Evolutionary conservation across 2,113 vertebrate genomes (phyloP).

Genomic region (Xenus cinereus): DNA sequence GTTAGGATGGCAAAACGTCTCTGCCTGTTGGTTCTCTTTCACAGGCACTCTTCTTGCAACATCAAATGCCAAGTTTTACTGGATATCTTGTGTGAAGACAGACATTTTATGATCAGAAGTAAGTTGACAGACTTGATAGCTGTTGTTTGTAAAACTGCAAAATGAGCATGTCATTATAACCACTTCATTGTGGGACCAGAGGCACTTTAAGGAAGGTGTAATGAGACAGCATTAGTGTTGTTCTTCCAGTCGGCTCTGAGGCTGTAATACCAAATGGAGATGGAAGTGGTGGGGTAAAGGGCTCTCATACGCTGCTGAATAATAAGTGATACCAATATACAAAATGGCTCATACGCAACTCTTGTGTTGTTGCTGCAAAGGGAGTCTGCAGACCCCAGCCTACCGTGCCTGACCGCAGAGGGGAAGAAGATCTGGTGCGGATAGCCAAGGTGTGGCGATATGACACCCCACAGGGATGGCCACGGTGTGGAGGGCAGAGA

Average conservation of each 20-base stretch:
- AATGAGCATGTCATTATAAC: neutral
- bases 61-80: neutral
- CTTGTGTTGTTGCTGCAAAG: neutral
- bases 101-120: neutral
- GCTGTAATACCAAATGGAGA: neutral
- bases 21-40: neutral
- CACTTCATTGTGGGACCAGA: rapidly evolving
- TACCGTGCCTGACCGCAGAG: neutral
- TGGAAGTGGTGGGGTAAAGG: neutral
- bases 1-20: neutral
- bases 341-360: neutral
- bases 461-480: rapidly evolving
- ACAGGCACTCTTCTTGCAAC: neutral
- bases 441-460: neutral
- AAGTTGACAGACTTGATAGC: neutral
- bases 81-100: neutral
- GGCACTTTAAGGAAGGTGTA: neutral
- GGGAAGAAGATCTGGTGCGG: neutral
- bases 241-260: neutral
- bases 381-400: neutral
- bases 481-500: neutral
- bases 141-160: neutral
- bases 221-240: neutral
- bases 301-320: neutral
- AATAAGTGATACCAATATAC: neutral